A percentile compares a stretch with the other conserved stretches of the same genome.
Conservation (phyloP, 2,888 invertebrate genomes). For the Sarcophaga carnaria region DNA sequence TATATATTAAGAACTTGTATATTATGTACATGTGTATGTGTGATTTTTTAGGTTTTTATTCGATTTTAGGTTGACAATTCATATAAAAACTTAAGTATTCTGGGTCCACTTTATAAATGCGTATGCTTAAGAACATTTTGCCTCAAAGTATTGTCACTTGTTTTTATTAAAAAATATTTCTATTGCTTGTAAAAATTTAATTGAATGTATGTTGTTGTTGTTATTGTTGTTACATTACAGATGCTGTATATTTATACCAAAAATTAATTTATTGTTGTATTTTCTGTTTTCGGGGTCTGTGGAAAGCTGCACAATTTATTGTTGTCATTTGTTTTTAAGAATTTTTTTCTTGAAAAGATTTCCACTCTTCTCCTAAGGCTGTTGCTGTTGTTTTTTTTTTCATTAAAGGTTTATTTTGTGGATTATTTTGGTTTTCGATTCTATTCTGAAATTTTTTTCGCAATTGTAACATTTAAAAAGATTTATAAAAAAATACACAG, state of each 20-base stretch:
- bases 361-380: too few relatives aligned
- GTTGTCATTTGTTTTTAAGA: conserved; percentile 70
- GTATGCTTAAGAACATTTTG: conserved; percentile 37
- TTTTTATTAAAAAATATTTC: background rate
- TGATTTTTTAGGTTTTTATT: conserved; percentile 28
- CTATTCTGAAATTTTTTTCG: too few relatives aligned
- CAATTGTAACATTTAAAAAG: too few relatives aligned
- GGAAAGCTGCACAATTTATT: conserved; percentile 70
- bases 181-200: conserved; percentile 61
- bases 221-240: conserved; percentile 17
- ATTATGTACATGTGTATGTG: background rate
- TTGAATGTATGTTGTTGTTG: conserved; percentile 49
- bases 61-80: background rate
- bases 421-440: too few relatives aligned
- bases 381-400: too few relatives aligned
- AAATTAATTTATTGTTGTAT: conserved; percentile 41
- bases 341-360: background rate
- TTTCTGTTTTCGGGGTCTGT: conserved; percentile 63
- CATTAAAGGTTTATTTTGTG: too few relatives aligned
- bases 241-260: background rate
- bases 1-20: too few relatives aligned
- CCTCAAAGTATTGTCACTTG: conserved; percentile 61
- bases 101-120: conserved; percentile 57
- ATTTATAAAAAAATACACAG: too few relatives aligned
- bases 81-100: conserved; percentile 23